Base-by-base conservation (phyloP, 2,113 vertebrate genomes). In the Serinus canaria region DNA sequence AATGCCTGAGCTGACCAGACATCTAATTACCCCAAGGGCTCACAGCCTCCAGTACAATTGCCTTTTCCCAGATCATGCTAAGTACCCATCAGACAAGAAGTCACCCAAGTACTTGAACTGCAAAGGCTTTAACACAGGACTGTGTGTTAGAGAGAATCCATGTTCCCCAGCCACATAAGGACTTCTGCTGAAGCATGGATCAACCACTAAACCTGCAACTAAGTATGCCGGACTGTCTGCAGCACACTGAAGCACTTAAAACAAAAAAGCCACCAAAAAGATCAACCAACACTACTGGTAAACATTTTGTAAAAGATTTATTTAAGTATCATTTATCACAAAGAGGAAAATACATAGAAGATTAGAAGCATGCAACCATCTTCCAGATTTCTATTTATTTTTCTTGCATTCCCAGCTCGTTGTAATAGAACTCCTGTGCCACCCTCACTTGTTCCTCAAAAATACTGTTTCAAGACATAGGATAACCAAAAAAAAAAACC, bases 291-390 rank as follows among this genome's bases (percentile, higher is more conserved):
- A 22, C 79, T 22, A 89, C 31, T 16, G 13, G 44, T 75, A 84
- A 96, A 92, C 55, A 7, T 95, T 97, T 95, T 75, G 70, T 96
- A 97, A 97, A 98, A 98, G 97, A 97, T 98, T 98, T 98, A 98
- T 98, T 98, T 97, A 98, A 97, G 97, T 97, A 95, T 97, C 94
- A 90, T 97, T 97, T 98, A 97, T 97, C 92, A 97, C 97, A 98
- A 96, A 97, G 97, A 96, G 63, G 95, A 95, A 97, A 97, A 98
- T 94, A 95, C 92, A 94, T 96, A 91, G 35, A 95, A 96, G 95
- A 97, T 97, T 93, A 97, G 96, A 98, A 97, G 96, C 97, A 98
- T 98, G 97, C 97, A 98, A 95, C 94, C 86, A 87, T 91, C 90
- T 81, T 95, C 92, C 69, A 96, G 62, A 72, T 94, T 95, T 87